Base-by-base conservation (phyloP, 1,140 invertebrate species). In the Phymorhynchus buccinoides region DNA sequence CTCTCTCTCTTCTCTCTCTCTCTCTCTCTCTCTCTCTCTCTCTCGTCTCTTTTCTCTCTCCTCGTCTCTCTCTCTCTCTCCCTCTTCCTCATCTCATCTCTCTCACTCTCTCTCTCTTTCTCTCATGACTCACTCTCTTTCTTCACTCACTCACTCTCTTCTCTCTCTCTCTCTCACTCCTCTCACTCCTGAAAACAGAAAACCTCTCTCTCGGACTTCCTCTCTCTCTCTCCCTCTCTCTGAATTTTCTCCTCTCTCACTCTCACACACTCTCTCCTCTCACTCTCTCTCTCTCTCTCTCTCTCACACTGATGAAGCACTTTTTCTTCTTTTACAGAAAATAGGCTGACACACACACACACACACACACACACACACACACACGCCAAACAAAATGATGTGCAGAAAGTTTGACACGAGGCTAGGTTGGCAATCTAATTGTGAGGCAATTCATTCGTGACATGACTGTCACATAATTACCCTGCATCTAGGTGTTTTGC, bases 91-190 rank as follows among this genome's bases (percentile, higher is more conserved):
- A 39, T 37, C 71, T 22, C 71, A 56, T 83, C 56, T 83, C 81
- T 83, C 27, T 83, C 81, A 39, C 56, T 83, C 81, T 71, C 56
- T 83, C 62, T 83, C 35, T 83, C 81, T 83, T 22, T 83, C 81
- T 83, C 35, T 71, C 81, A 39, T 12, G 37, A 44, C 41, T 41
- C 32, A 27, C 56, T 41, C 27, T 42, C 52, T 71, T 71, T 79
- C 62, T 16, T 83, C 62, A 22, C 30, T 37, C 37, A 56, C 56
- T 32, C 18, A 52, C 18, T 9, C 22, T 41, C n/a, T 37, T 41
- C 39, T 35, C 27, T 78, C 7, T 78, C 7, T 35, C n/a, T 1
- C 37, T 27, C 22, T 44, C 12, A 14, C 75, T 78, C 75, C 32
- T 66, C 22, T 12, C 48, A 9, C 48, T 22, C 48, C 48, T 22